These are phyloP conservation scores for Hydropsyche betteni DNA, from an alignment of 2,888 invertebrate genomes.

Conservation along the genomic window DNA sequence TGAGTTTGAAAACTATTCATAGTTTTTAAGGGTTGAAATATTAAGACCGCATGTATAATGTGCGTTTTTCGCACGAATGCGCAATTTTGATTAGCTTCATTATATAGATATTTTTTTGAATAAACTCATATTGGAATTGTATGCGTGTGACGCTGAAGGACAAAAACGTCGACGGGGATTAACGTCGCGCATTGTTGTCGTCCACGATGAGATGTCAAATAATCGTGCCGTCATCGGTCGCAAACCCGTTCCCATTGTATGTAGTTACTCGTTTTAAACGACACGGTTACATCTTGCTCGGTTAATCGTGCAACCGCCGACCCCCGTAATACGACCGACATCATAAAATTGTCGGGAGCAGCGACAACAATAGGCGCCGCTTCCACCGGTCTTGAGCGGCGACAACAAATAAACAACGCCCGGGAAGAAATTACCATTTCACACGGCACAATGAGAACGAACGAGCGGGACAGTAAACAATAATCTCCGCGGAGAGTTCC, in stretches of 20 bases:
- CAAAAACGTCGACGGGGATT: neutral
- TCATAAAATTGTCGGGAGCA: neutral
- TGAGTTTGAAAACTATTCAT: slow-evolving; percentile 2
- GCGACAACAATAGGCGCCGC: slow-evolving; percentile 5
- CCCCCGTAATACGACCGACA: slow-evolving; percentile 8
- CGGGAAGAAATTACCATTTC: slow-evolving; percentile 38
- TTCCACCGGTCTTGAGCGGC: slow-evolving; percentile 31
- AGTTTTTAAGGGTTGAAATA: slow-evolving; percentile 17
- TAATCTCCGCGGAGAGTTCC: slow-evolving; percentile 32
- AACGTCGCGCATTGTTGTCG: slow-evolving; percentile 3
- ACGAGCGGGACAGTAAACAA: slow-evolving; percentile 25
- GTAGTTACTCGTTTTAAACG: too few relatives aligned
- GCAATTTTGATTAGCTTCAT: slow-evolving; percentile 7
- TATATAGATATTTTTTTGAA: neutral
- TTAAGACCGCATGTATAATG: slow-evolving; percentile 18
- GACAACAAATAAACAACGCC: slow-evolving; percentile 25
- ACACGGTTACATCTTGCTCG: too few relatives aligned
- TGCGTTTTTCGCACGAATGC: neutral
- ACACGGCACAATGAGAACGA: slow-evolving; percentile 31
- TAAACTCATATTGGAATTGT: slow-evolving; percentile 1
- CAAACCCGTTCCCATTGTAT: neutral
- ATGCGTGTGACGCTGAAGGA: neutral
- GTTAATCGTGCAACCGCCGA: neutral
- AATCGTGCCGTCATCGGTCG: slow-evolving; percentile 3
- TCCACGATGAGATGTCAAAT: slow-evolving; percentile 24